Percentiles rank a stretch among this genome's conserved stretches.
Conservation (phyloP, 2,113 vertebrate species). For the Trematomus loennbergii region DNA sequence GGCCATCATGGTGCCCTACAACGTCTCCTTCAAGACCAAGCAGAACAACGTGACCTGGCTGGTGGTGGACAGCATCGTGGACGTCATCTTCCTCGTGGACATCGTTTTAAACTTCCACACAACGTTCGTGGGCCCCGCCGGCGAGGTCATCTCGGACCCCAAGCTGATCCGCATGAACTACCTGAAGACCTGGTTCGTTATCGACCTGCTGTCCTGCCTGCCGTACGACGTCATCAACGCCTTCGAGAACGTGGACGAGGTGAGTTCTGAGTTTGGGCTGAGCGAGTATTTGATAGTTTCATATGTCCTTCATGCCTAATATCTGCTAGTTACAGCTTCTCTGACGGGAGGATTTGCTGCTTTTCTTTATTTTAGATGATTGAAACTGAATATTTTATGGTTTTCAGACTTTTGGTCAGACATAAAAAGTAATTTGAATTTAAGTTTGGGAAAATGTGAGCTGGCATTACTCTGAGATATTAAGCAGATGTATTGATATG, state of each 20-base stretch:
- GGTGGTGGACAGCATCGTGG: conserved; percentile 98
- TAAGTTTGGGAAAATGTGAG: not conserved
- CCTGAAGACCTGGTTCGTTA: conserved; percentile 99
- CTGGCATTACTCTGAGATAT: not conserved
- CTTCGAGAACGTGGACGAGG: conserved; percentile 99
- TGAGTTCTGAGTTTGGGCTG: conserved; percentile 79
- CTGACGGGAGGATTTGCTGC: not conserved
- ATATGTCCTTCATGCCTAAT: not conserved
- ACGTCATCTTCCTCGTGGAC: conserved; percentile 98
- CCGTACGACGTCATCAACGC: conserved; percentile 99
- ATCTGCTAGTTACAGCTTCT: not conserved
- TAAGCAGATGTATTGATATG: not conserved
- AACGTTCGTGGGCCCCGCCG: conserved; percentile 97
- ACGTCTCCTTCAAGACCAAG: conserved; percentile 99
- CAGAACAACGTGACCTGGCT: conserved; percentile 99
- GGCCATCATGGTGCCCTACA: conserved; percentile 99
- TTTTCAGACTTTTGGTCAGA: not conserved
- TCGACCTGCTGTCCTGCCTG: conserved; percentile 97
- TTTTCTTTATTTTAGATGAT: not conserved
- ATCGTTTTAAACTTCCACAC: conserved; percentile 99
- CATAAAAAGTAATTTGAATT: not conserved
- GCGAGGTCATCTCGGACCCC: conserved; percentile 98
- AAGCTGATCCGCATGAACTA: conserved; percentile 99
- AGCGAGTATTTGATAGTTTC: too few species aligned
- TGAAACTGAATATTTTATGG: not conserved